Percentiles rank a stretch among this genome's conserved stretches.
Evolutionary conservation across 2,113 vertebrate species (phyloP).

Genomic region (Amia ocellicauda): DNA sequence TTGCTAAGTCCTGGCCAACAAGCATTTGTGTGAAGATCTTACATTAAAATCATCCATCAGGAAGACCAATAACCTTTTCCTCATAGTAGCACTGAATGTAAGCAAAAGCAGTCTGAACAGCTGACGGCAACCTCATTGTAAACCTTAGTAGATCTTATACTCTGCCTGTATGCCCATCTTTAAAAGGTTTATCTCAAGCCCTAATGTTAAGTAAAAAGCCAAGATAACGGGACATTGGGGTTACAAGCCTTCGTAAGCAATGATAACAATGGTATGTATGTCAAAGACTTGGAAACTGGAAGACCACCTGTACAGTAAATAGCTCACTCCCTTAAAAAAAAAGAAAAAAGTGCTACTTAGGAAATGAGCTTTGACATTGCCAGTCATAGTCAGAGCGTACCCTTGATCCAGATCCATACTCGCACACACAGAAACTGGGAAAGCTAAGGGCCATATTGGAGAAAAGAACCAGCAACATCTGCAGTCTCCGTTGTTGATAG

Average conservation of each 20-base stretch:
- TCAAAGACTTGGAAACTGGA: background rate
- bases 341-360: constrained; percentile 36
- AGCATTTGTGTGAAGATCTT: background rate
- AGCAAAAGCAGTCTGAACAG: background rate
- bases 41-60: background rate
- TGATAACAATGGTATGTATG: background rate
- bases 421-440: constrained; percentile 24
- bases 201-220: no score
- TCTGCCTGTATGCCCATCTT: no score
- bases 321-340: background rate
- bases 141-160: no score
- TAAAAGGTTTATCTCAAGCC: no score
- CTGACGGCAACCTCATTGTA: no score
- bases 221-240: no score
- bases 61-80: background rate
- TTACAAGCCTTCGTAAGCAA: background rate
- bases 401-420: constrained; percentile 57
- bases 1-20: background rate
- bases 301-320: constrained; percentile 1
- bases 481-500: constrained; percentile 72
- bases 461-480: constrained; percentile 71
- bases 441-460: constrained; percentile 67
- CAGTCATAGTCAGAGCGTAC: constrained; percentile 54
- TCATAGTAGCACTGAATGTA: background rate
- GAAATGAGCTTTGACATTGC: constrained; percentile 54